Conservation (phyloP, 2,113 vertebrate genomes). For the Barnardius zonarius region DNA sequence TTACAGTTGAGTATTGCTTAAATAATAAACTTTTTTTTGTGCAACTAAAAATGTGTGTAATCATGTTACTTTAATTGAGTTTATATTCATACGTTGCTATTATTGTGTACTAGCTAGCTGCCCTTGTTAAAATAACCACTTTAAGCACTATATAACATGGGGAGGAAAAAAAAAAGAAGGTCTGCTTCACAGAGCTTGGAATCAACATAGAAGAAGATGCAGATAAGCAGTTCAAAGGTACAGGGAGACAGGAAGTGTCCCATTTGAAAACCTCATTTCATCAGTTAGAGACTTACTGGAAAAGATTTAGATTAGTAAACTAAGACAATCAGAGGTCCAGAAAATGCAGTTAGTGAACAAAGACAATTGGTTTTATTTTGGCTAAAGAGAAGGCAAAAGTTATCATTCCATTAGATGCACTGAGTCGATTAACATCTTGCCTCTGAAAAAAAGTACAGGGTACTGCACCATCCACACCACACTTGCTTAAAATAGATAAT, state of each 20-base stretch:
- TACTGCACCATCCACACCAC: neutral
- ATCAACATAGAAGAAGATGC: neutral
- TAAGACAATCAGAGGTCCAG: neutral
- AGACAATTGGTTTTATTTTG: neutral
- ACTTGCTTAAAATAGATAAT: neutral
- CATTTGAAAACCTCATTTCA: neutral
- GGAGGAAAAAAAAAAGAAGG: neutral
- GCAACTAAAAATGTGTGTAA: neutral
- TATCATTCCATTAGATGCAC: neutral
- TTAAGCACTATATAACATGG: neutral
- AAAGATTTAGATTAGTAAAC: neutral
- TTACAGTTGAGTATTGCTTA: neutral
- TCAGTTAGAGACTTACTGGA: neutral
- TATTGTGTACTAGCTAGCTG: neutral
- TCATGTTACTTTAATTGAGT: neutral
- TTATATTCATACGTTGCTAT: neutral
- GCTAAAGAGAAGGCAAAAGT: neutral
- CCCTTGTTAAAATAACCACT: neutral
- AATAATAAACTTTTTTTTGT: neutral
- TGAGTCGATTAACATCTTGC: neutral
- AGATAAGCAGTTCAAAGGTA: neutral
- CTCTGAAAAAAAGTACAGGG: neutral
- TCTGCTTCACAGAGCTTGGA: neutral
- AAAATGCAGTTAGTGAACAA: neutral
- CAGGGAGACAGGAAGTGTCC: neutral